Evolutionary conservation across 2,113 vertebrate genomes (phyloP).

Genomic region (Arothron firmamentum): DNA sequence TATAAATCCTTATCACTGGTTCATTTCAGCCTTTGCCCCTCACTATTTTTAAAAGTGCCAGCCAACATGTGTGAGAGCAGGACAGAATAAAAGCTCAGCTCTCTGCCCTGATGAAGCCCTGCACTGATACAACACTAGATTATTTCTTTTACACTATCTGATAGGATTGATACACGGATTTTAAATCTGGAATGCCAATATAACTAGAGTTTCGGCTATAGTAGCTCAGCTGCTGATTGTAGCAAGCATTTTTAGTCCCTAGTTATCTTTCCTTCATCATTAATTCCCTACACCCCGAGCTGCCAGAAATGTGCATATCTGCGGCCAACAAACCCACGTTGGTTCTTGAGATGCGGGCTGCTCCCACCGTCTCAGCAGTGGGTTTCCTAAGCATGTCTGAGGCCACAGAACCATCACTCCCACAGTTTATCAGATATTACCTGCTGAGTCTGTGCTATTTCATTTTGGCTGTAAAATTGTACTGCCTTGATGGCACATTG

Average conservation of each 20-base stretch:
- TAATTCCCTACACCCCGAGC: slow-evolving; percentile 31
- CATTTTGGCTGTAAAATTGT: not conserved
- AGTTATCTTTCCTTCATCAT: slow-evolving; percentile 3
- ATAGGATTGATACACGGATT: not conserved
- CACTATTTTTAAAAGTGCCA: slow-evolving; percentile 31
- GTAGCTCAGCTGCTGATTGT: slow-evolving; percentile 12
- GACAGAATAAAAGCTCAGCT: slow-evolving; percentile 31
- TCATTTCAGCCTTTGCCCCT: slow-evolving; percentile 49
- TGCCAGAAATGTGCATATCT: slow-evolving; percentile 31
- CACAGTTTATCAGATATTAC: slow-evolving; percentile 36
- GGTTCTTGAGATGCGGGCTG: slow-evolving; percentile 41
- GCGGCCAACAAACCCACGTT: slow-evolving; percentile 53
- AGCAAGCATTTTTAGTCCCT: not conserved
- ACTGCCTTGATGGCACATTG: too few relatives aligned
- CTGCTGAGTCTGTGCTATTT: slow-evolving; percentile 4
- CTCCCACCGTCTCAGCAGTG: slow-evolving; percentile 26
- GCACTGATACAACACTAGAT: too few relatives aligned
- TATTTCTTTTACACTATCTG: too few relatives aligned
- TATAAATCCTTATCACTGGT: slow-evolving; percentile 44
- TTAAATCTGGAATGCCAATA: not conserved
- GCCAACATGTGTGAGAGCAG: slow-evolving; percentile 35
- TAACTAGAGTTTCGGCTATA: not conserved
- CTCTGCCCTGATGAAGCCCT: slow-evolving; percentile 26
- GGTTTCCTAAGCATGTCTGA: slow-evolving; percentile 27
- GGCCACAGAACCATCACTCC: slow-evolving; percentile 24